These are phyloP conservation scores for Chroicocephalus ridibundus DNA, from an alignment of 2,113 vertebrate species.

Conservation along the genomic window DNA sequence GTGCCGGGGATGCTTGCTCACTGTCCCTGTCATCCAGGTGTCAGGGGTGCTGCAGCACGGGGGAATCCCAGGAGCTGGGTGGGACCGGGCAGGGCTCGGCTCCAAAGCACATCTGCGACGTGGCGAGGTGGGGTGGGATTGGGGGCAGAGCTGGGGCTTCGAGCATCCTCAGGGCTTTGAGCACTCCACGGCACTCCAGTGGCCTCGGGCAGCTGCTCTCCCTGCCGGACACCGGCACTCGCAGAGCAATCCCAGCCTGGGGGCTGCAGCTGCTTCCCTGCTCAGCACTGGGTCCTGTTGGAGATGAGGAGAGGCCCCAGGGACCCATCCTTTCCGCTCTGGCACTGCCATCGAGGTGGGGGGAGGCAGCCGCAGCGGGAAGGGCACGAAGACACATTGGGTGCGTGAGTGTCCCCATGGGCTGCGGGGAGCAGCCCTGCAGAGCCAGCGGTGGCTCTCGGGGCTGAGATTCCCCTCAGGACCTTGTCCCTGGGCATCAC, in stretches of 20 bases:
- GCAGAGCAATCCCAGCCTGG: not conserved
- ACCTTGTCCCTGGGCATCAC: not conserved
- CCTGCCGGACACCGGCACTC: not conserved
- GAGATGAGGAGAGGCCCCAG: not conserved
- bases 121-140: too few species aligned
- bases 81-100: not conserved
- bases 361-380: not conserved
- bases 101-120: not conserved
- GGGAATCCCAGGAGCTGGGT: not conserved
- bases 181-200: not conserved
- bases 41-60: not conserved
- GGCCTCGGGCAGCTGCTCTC: not conserved
- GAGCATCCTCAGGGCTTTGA: not conserved
- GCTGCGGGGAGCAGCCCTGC: not conserved
- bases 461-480: not conserved
- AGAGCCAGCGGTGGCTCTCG: not conserved
- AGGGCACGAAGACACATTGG: not conserved
- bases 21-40: not conserved
- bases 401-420: accelerated
- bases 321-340: not conserved
- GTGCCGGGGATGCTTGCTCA: not conserved
- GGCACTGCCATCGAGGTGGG: accelerated
- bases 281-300: not conserved
- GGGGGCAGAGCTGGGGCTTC: not conserved
- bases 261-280: not conserved